These are phyloP conservation scores for Deroplatys truncata DNA, from an alignment of 2,888 invertebrate genomes.

Conservation along the genomic window DNA sequence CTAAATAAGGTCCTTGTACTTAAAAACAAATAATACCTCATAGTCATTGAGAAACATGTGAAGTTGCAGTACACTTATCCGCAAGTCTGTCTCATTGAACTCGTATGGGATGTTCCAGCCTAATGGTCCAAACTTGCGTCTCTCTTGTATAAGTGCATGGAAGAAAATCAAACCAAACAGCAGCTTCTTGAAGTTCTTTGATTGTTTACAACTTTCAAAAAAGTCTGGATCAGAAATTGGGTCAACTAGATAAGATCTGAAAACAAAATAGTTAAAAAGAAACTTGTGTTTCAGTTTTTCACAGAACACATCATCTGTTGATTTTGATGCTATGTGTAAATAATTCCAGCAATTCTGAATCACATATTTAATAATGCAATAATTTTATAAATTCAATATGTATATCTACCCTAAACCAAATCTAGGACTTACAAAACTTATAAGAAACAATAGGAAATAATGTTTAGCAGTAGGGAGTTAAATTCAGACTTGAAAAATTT, in stretches of 20 bases:
- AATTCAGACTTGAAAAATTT: no score
- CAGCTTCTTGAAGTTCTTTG: constrained; percentile 74
- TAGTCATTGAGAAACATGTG: constrained; percentile 83
- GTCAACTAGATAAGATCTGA: constrained; percentile 71
- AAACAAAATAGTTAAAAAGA: not conserved
- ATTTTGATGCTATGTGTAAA: no score
- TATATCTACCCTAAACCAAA: no score
- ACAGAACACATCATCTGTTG: not conserved
- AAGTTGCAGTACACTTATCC: constrained; percentile 83
- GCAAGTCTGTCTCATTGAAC: constrained; percentile 91
- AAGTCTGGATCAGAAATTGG: constrained; percentile 85
- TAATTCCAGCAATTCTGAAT: no score
- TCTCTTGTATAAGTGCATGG: constrained; percentile 87
- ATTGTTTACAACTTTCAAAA: constrained; percentile 78
- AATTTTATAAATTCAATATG: no score
- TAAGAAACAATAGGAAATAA: no score
- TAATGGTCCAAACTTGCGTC: constrained; percentile 85
- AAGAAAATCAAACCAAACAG: constrained; percentile 89
- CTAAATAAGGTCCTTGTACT: no score
- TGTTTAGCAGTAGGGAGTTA: no score
- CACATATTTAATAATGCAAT: no score
- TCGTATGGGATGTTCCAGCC: constrained; percentile 97
- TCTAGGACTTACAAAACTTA: no score
- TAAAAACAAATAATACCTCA: constrained; percentile 42
- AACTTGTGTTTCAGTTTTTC: not conserved